Base-by-base conservation (phyloP, 2,113 vertebrate species). In the Nyctereutes procyonoides region DNA sequence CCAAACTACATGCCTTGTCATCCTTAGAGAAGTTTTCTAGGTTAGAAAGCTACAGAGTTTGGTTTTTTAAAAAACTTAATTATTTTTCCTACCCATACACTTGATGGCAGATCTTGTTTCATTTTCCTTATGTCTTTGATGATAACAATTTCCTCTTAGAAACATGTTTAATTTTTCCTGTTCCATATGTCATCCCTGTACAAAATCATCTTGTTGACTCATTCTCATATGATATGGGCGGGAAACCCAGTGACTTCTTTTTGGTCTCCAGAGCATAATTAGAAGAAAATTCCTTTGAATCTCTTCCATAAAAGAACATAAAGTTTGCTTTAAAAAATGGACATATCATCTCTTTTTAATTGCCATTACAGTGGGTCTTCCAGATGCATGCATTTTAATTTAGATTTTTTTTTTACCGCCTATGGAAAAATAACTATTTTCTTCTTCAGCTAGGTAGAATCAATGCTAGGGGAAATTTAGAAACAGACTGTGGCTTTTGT, bases 381-480 rank as follows among this genome's bases (percentile, higher is more conserved):
- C 38, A 92, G 80, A 76, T 76, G 22, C 11, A 73, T 53, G n/a
- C 1, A 73, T 91, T 97, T 95, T 89, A 73, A 94, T 92, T 84
- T 80, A 55, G n/a, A 5, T 28, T 93, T 90, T 94, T 43, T 89
- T 58, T 58, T 67, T 38, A 83, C 2, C 24, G 91, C 80, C 4
- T 76, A 88, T 26, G 90, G 58, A 96, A 96, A 97, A 92, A 83
- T 69, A 86, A 12, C n/a, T 63, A 58, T 92, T 92, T 97, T 95
- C 17, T 96, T 91, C 51, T 71, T 63, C 10, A 60, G 38, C 43
- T 87, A 96, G 35, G 67, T 69, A 81, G 87, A 97, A 86, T 5
- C 10, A 94, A 74, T 96, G 89, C 77, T 96, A 96, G 65, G 35
- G 85, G 48, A 58, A 95, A 96, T 94, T 96, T 97, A 96, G 73